phyloP scores from a whole-genome alignment of 2,113 vertebrate species.

The Microcebus lehilahytsara region DNA sequence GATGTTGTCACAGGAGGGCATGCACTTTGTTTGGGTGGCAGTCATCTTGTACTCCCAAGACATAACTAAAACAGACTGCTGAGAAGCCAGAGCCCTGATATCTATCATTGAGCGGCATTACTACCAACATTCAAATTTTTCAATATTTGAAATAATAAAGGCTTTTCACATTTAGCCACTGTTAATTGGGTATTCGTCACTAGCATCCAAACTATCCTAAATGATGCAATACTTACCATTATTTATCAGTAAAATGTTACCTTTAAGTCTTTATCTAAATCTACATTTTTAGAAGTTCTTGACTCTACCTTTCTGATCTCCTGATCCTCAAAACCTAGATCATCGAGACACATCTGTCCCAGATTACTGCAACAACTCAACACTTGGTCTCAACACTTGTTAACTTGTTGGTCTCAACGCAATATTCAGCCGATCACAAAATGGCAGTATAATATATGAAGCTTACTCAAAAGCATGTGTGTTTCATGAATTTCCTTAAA shows the following conservation, averaged over 20 bases:
- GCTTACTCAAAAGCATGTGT: neutral
- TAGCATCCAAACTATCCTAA: neutral
- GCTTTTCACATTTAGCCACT: neutral
- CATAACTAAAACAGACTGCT: neutral
- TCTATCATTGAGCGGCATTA: neutral
- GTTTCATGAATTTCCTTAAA: neutral
- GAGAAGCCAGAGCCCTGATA: neutral
- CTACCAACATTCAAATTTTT: neutral
- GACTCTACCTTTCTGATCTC: neutral
- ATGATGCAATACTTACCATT: neutral
- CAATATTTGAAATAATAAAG: neutral
- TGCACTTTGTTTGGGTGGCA: neutral
- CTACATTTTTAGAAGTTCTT: neutral
- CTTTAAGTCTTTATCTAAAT: neutral
- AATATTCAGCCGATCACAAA: neutral
- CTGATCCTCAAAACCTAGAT: neutral
- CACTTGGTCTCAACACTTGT: neutral
- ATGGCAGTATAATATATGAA: neutral
- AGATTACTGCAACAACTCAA: neutral
- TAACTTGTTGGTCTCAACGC: neutral
- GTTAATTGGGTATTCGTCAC: neutral
- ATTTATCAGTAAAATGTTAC: neutral
- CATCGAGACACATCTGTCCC: neutral
- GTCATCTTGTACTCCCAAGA: neutral
- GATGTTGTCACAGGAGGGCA: neutral